Base-by-base conservation (phyloP, 2,113 vertebrate species). In the Bujurquina vittata region DNA sequence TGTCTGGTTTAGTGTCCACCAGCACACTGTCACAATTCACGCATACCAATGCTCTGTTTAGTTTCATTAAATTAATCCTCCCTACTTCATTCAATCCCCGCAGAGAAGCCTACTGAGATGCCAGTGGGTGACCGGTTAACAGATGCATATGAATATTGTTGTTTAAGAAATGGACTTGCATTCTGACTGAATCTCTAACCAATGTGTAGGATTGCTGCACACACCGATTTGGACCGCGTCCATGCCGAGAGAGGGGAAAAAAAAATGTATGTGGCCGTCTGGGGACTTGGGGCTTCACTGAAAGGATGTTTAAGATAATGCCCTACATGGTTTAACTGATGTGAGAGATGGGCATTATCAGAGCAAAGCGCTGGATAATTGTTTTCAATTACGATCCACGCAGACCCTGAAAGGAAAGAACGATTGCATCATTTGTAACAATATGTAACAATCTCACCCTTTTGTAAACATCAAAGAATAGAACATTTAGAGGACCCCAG, bases 331-430 rank as follows among this genome's bases (percentile, higher is more conserved):
- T 88, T 84, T 78, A 80, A 74, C 37, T 63, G 69, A 74, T 80
- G 60, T 63, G 78, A 79, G 63, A 78, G 72, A 46, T 49, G 40
- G 23, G 31, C 73, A 80, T 88, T 72, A 87, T 72, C 84, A 87
- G 79, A 78, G 84, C 40, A 87, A 82, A 85, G 77, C 77, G 23
- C 62, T 81, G 75, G 78, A 86, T 90, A 88, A 92, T 87, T 89
- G 79, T 89, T 88, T 90, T 90, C 78, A 84, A 89, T 91, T 91
- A 90, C 65, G 40, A 80, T 79, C 77, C 57, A 84, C 43, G 40
- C 54, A 77, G 73, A 80, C 89, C 29, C 33, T 84, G 72, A 83
- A 84, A 79, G 65, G 67, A 22, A 83, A 61, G 63, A 84, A 82
- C 74, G 77, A 88, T 46, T 84, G 79, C 37, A 65, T 86, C 61